Percentiles rank a stretch among this genome's conserved stretches.
These are phyloP conservation scores for Erebia ligea DNA, from an alignment of 2,888 invertebrate genomes.

Conservation along the genomic window DNA sequence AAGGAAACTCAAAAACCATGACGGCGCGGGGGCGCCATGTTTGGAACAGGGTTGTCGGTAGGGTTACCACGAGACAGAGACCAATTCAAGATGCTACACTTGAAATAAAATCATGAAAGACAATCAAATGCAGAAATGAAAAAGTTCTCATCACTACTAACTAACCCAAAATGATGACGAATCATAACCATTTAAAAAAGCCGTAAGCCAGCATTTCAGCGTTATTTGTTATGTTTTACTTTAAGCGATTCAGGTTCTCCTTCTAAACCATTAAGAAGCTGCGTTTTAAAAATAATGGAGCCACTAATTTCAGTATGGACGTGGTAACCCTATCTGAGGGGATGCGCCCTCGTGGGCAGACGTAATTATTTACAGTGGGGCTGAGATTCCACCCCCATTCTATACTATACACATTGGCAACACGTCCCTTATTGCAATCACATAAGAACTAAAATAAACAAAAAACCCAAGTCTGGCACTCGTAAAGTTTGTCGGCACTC, in stretches of 20 bases:
- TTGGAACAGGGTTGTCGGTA: conserved; percentile 25
- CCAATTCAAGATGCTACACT: too few species aligned
- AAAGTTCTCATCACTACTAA: too few species aligned
- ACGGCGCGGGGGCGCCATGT: conserved; percentile 34
- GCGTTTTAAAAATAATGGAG: neutral
- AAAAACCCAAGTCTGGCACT: conserved; percentile 23
- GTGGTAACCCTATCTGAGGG: conserved; percentile 38
- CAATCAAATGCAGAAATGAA: too few species aligned
- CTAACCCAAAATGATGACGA: too few species aligned
- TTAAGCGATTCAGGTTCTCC: too few species aligned
- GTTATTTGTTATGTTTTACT: too few species aligned
- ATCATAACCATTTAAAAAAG: too few species aligned
- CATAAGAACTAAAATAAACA: conserved; percentile 31
- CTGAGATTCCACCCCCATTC: conserved; percentile 61
- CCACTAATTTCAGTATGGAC: neutral
- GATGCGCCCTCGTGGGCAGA: conserved; percentile 58
- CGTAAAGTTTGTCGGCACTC: conserved; percentile 19
- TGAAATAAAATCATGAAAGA: too few species aligned
- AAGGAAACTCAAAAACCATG: conserved; percentile 40
- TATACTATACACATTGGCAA: conserved; percentile 36
- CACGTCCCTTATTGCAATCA: conserved; percentile 41
- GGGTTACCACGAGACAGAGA: neutral
- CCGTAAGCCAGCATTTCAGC: too few species aligned
- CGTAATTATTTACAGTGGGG: conserved; percentile 79
- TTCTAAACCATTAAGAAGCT: too few species aligned